These are phyloP conservation scores for Cryptotis parvus DNA, from an alignment of 2,113 vertebrate species.

Conservation along the genomic window DNA sequence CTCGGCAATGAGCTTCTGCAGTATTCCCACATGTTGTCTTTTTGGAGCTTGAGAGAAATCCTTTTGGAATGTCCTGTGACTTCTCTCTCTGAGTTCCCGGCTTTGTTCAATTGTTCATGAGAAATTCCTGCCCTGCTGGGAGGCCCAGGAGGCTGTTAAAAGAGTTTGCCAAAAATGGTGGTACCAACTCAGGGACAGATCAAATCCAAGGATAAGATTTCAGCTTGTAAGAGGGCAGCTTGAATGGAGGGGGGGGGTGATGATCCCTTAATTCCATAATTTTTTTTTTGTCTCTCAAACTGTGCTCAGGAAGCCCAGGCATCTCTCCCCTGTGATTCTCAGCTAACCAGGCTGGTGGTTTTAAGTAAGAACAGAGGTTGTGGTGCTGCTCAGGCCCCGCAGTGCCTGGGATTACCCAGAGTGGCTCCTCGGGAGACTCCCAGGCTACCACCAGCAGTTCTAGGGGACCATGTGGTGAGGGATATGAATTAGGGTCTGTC, in stretches of 20 bases:
- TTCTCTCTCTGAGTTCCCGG: constrained; percentile 78
- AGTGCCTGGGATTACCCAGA: no score
- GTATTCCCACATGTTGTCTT: constrained; percentile 74
- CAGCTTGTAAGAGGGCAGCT: neutral
- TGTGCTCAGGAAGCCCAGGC: no score
- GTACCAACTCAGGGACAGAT: neutral
- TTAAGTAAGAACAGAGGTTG: no score
- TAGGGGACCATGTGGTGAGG: no score
- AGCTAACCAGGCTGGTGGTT: no score
- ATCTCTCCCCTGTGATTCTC: no score
- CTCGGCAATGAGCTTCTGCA: neutral
- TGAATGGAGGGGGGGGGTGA: neutral
- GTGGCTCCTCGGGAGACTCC: no score
- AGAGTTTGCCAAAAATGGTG: constrained; percentile 60
- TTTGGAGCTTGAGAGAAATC: constrained; percentile 75
- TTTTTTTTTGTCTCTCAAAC: no score
- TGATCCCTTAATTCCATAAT: no score
- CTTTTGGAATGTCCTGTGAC: constrained; percentile 83
- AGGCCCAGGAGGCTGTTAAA: constrained; percentile 51
- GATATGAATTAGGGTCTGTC: no score
- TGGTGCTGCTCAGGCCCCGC: no score
- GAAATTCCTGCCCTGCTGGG: constrained; percentile 74
- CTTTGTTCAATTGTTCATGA: constrained; percentile 83
- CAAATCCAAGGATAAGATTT: neutral
- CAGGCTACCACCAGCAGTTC: no score